Evolutionary conservation across 2,888 invertebrate genomes (phyloP).

Genomic region (Helicoverpa assulta): DNA sequence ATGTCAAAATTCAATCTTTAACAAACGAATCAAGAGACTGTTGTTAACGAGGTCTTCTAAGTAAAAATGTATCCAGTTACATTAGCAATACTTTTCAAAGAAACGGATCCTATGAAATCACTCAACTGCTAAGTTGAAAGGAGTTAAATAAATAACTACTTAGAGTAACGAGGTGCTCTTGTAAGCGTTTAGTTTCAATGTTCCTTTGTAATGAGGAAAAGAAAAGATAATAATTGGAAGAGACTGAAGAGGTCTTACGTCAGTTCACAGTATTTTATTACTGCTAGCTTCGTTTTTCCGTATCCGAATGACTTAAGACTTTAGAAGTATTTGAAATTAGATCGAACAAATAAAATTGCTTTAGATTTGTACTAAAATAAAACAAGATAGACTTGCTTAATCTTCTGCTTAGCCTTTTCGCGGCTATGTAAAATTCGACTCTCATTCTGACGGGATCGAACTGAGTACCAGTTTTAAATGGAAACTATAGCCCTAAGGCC

Average conservation of each 20-base stretch:
- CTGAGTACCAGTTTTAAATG: no score
- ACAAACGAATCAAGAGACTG: no score
- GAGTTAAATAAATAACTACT: conserved; percentile 38
- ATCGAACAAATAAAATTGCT: no score
- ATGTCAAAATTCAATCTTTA: no score
- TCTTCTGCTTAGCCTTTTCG: no score
- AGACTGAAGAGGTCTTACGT: conserved; percentile 2
- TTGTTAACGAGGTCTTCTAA: background rate
- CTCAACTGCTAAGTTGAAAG: conserved; percentile 13
- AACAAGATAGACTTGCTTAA: no score
- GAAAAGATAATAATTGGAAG: conserved; percentile 25
- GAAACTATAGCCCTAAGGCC: no score
- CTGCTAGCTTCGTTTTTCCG: background rate
- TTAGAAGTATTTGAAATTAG: no score
- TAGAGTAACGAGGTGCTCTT: conserved; percentile 32
- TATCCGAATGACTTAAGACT: no score
- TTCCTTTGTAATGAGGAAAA: conserved; percentile 23
- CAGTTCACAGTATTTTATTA: conserved; percentile 13
- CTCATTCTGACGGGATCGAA: no score
- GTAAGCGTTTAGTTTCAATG: conserved; percentile 35
- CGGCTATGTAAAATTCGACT: no score
- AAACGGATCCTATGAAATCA: conserved; percentile 16
- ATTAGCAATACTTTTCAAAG: conserved; percentile 1
- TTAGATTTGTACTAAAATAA: no score
- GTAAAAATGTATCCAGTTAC: background rate